phyloP scores from a whole-genome alignment of 2,113 vertebrate genomes.

The Saccopteryx bilineata region DNA sequence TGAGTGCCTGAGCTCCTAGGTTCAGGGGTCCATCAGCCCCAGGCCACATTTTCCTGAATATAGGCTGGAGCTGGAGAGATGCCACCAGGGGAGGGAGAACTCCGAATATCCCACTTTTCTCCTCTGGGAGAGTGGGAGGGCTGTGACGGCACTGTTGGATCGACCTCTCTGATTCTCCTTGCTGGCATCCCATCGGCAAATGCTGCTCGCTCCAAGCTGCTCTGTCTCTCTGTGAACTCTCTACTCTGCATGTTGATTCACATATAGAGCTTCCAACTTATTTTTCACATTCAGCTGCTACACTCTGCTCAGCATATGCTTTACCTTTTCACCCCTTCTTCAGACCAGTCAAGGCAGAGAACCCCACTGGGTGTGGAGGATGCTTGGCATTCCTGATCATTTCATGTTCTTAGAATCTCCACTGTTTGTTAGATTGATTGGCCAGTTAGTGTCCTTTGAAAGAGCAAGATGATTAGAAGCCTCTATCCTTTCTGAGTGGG shows the following conservation, averaged over 20 bases:
- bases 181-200: background rate
- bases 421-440: background rate
- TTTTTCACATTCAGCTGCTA: background rate
- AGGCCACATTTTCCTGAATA: background rate
- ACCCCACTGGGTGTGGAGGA: background rate
- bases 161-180: background rate
- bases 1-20: background rate
- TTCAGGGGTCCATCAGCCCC: background rate
- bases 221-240: background rate
- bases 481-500: background rate
- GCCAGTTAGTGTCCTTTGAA: constrained; percentile 20
- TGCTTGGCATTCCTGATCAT: background rate
- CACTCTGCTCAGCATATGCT: background rate
- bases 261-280: background rate
- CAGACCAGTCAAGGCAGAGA: background rate
- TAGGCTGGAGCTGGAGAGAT: background rate
- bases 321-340: background rate
- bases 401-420: background rate
- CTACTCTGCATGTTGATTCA: background rate
- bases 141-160: background rate
- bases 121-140: background rate
- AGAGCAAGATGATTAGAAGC: background rate
- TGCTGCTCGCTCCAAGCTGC: background rate
- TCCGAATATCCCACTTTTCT: background rate
- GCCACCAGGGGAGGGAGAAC: background rate